Evolutionary conservation across 2,888 invertebrate genomes (phyloP).

Genomic region (Oegoconia quadripuncta): DNA sequence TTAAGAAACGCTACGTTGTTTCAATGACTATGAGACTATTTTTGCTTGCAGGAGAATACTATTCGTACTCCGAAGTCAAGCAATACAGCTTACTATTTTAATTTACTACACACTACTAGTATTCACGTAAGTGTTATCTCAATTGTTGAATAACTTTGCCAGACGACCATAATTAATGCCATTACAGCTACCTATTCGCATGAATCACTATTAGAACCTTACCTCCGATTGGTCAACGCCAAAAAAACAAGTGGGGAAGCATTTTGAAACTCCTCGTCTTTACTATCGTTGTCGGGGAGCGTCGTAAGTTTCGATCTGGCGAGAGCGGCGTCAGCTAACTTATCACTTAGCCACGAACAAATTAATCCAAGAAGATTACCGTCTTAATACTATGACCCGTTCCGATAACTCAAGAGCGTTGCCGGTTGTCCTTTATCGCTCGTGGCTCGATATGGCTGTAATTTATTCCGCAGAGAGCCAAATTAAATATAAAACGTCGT

Average conservation of each 20-base stretch:
- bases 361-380: conserved; percentile 69
- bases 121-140: conserved; percentile 47
- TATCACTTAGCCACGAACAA: conserved; percentile 69
- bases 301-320: conserved; percentile 48
- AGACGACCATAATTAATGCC: conserved; percentile 32
- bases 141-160: conserved; percentile 42
- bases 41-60: conserved; percentile 26
- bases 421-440: conserved; percentile 63
- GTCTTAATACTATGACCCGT: conserved; percentile 61
- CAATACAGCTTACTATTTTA: conserved; percentile 52
- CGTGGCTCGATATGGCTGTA: conserved; percentile 68
- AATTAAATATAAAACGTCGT: conserved; percentile 79
- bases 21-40: conserved; percentile 34
- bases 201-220: conserved; percentile 26
- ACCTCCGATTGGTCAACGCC: conserved; percentile 33
- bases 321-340: conserved; percentile 47
- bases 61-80: conserved; percentile 29
- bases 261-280: conserved; percentile 33
- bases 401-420: conserved; percentile 63
- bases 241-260: conserved; percentile 32
- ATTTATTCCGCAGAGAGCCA: conserved; percentile 74
- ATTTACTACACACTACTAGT: conserved; percentile 50
- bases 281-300: conserved; percentile 35
- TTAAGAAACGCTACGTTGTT: conserved; percentile 38
- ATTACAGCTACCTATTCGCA: conserved; percentile 25